These are phyloP conservation scores for Conopomorpha cramerella DNA, from an alignment of 1,140 invertebrate species.

Conservation along the genomic window DNA sequence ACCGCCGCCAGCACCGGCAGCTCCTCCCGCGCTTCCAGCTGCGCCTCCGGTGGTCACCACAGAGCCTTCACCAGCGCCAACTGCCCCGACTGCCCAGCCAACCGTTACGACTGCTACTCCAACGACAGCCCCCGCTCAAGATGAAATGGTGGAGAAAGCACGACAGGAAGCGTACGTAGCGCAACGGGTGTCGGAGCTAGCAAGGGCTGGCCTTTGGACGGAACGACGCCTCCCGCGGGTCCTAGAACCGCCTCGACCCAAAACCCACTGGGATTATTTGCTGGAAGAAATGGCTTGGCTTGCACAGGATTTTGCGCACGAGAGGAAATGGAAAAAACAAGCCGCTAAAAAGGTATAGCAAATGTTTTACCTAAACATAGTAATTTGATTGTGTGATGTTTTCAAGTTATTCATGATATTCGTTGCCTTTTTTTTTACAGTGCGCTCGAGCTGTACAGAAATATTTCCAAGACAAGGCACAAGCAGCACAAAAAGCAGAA, in stretches of 20 bases:
- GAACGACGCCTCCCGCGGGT: constrained; percentile 90
- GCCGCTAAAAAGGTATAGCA: constrained; percentile 91
- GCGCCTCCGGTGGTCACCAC: constrained; percentile 65
- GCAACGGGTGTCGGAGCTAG: constrained; percentile 86
- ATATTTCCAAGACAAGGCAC: constrained; percentile 93
- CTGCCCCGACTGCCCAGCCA: constrained; percentile 10
- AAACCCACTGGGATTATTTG: constrained; percentile 99
- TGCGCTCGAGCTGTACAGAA: constrained; percentile 92
- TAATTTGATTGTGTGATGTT: too few species aligned
- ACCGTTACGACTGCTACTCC: too few species aligned
- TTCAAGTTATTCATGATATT: too few species aligned
- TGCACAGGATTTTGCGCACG: constrained; percentile 95
- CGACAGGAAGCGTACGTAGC: constrained; percentile 95
- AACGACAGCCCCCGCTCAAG: constrained; percentile 7
- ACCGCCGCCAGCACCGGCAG: constrained; percentile 17
- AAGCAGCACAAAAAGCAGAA: constrained; percentile 86
- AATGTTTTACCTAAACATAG: too few species aligned
- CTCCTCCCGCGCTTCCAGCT: constrained; percentile 19
- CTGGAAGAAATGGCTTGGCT: constrained; percentile 99
- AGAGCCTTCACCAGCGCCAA: constrained; percentile 62
- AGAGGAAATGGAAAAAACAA: constrained; percentile 96
- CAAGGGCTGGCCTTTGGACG: constrained; percentile 91
- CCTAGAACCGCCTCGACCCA: constrained; percentile 84
- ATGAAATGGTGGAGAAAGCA: constrained; percentile 40
- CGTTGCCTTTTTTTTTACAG: constrained; percentile 31